Evolutionary conservation across 2,888 invertebrate genomes (phyloP), one percentile per base, ranked within the genome.

Genomic region (Caenorhabditis drosophilae): DNA sequence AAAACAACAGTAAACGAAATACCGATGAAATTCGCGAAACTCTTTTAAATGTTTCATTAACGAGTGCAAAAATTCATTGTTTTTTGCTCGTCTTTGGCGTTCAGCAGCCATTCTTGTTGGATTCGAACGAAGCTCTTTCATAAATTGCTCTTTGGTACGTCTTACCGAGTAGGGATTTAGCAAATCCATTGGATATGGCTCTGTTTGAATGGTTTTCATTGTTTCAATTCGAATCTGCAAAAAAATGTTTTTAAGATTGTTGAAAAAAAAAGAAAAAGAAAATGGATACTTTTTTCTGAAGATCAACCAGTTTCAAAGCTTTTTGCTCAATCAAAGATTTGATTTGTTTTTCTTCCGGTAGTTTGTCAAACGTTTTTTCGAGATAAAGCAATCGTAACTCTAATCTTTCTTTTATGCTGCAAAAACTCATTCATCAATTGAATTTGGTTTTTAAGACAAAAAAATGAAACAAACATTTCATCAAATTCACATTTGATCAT

Each of bases 61-160:
- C 25, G 36, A 92, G 79, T 91, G 92, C 72, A 98, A 87, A 86
- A 96, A 96, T 86, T 97, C 96, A 86, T 88, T 93, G 86, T 98
- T 97, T 83, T 95, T 95, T 85, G 96, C 95, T 11, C 95, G 88
- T 12, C 93, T 89, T 84, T 94, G 94, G 49, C 94, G 89, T 86
- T 98, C 97, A 4, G 95, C 93, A 85, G 97, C 97, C 49, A 96
- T 87, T 85, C 96, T 96, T 86, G 96, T 96, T 84, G 98, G 97
- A 83, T 97, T 97, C 84, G 98, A 97, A 41, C 97, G 87, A 84
- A 95, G 95, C 85, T 98, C 98, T 0, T 96, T 97, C 41, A 95
- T 93, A 41, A 60, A 66, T 11, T 66, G 60, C 0, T 94, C 88
- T 85, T 98, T 98, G 12, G 93, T 93, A 52, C 97, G 89, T 84